phyloP scores from a whole-genome alignment of 2,113 vertebrate species.

The western clawed frog (Xenopus tropicalis) region UCB_Xtro_10.0 CM004446.2:87419501-87420000 shows the following conservation, averaged over 20 bases:
- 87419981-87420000: no score
- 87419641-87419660: no score
- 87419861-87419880: conserved; percentile 2
- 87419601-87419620: no score
- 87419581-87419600: no score
- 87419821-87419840: conserved; percentile 19
- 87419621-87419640: no score
- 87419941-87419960: not conserved
- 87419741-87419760: conserved; percentile 31
- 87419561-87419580: no score
- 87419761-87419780: conserved; percentile 21
- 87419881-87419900: not conserved
- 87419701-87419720: not conserved
- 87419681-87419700: no score
- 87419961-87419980: conserved; percentile 45
- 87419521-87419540: no score
- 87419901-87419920: not conserved
- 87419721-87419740: no score
- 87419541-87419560: no score
- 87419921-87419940: not conserved
- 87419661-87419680: no score
- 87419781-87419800: conserved; percentile 35
- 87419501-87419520: no score
- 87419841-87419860: not conserved
- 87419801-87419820: not conserved